phyloP scores from a whole-genome alignment of 1,140 invertebrate genomes.

The Parapsyche elsis region DNA sequence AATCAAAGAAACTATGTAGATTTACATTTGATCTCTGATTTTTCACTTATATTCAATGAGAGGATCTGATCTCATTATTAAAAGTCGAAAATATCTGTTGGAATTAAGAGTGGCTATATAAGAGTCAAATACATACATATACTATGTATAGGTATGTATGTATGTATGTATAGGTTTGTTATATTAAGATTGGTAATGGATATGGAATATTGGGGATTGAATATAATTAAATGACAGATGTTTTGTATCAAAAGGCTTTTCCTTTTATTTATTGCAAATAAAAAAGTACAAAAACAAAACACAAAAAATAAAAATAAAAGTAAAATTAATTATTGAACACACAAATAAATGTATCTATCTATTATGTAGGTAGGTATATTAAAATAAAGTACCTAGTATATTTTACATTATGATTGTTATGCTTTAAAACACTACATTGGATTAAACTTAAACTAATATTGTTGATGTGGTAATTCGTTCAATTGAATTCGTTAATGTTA shows the following conservation, averaged over 20 bases:
- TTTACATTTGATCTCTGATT: too few relatives aligned
- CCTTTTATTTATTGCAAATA: constrained; percentile 52
- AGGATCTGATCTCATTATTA: too few relatives aligned
- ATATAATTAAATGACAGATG: neutral
- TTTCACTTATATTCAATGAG: too few relatives aligned
- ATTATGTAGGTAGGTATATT: neutral
- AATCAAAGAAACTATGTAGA: too few relatives aligned
- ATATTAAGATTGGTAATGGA: too few relatives aligned
- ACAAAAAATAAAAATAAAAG: constrained; percentile 6
- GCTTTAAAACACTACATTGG: neutral
- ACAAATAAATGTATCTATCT: neutral
- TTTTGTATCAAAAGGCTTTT: constrained; percentile 44
- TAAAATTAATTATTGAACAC: constrained; percentile 24
- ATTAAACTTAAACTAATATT: too few relatives aligned
- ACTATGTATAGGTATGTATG: too few relatives aligned
- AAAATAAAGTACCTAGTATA: neutral
- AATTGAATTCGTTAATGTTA: too few relatives aligned
- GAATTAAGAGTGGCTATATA: too few relatives aligned
- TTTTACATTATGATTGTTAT: neutral
- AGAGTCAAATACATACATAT: too few relatives aligned
- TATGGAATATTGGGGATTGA: neutral
- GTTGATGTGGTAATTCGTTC: neutral
- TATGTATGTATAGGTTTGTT: too few relatives aligned
- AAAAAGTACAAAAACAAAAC: constrained; percentile 30
- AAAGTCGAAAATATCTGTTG: too few relatives aligned